phyloP scores from a whole-genome alignment of 2,888 invertebrate genomes.

The Timema podura region DNA sequence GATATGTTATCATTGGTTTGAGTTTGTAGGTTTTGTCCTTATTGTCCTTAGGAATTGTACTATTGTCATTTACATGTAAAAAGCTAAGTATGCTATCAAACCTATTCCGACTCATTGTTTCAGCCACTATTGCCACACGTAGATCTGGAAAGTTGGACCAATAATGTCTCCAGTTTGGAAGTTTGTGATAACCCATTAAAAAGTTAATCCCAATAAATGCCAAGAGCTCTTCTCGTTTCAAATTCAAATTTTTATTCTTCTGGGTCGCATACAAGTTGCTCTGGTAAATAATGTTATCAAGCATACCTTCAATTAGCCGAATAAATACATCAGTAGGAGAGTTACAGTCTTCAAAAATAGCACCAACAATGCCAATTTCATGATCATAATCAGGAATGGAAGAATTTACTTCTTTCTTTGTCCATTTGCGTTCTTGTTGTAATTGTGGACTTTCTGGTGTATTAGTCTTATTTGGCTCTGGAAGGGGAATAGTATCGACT shows the following conservation, averaged over 20 bases:
- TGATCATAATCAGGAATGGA: no score
- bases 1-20: conserved; percentile 18
- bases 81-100: conserved; percentile 23
- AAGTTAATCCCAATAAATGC: conserved; percentile 25
- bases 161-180: conserved; percentile 22
- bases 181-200: conserved; percentile 25
- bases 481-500: no score
- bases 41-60: conserved; percentile 3
- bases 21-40: conserved; percentile 26
- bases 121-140: conserved; percentile 11
- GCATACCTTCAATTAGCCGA: background rate
- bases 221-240: conserved; percentile 17
- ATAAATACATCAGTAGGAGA: background rate
- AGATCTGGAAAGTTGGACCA: conserved; percentile 20
- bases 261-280: conserved; percentile 12
- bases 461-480: no score
- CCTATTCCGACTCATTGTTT: conserved; percentile 23
- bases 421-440: no score
- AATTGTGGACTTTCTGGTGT: no score
- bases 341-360: background rate
- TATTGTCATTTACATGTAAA: conserved; percentile 27
- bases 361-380: conserved; percentile 2
- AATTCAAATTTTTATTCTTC: conserved; percentile 8
- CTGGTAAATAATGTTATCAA: background rate
- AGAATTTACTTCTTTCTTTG: no score